These are phyloP conservation scores for Anisognathus igniventris DNA, from an alignment of 2,797 vertebrate genomes.

Conservation along the genomic window DNA sequence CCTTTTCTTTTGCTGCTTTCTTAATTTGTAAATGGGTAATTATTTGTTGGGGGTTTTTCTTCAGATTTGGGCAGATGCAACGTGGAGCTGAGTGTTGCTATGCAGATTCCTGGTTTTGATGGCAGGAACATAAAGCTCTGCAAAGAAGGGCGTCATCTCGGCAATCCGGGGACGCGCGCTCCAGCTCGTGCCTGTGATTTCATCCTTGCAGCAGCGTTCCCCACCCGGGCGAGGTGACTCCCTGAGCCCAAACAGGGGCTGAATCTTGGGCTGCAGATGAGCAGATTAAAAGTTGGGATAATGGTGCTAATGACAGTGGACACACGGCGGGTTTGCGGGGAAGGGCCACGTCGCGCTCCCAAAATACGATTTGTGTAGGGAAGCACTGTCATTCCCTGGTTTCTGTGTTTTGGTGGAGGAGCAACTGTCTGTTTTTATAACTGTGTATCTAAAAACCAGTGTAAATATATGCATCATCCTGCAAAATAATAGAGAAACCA, in stretches of 20 bases:
- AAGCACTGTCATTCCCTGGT: rapidly evolving
- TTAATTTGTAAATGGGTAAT: not conserved
- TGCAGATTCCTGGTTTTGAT: slow-evolving; percentile 2
- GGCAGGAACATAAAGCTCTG: not conserved
- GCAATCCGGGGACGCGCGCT: not conserved
- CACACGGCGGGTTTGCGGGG: rapidly evolving
- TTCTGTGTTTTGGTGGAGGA: not conserved
- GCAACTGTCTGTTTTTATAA: not conserved
- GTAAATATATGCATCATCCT: not conserved
- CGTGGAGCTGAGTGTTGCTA: not conserved
- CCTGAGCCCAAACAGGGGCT: not conserved
- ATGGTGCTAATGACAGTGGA: not conserved
- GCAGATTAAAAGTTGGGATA: not conserved
- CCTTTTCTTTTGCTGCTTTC: not conserved
- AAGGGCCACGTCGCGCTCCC: not conserved
- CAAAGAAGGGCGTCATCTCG: not conserved
- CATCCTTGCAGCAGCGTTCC: not conserved
- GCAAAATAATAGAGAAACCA: not conserved
- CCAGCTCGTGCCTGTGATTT: not conserved
- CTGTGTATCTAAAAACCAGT: rapidly evolving
- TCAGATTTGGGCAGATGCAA: not conserved
- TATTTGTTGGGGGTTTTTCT: not conserved
- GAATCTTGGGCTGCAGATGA: not conserved
- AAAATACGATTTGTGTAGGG: not conserved
- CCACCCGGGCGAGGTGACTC: rapidly evolving